Percentiles rank a stretch among this genome's conserved stretches.
These are phyloP conservation scores for Orchesellides sinensis DNA, from an alignment of 2,888 invertebrate genomes.

Conservation along the genomic window DNA sequence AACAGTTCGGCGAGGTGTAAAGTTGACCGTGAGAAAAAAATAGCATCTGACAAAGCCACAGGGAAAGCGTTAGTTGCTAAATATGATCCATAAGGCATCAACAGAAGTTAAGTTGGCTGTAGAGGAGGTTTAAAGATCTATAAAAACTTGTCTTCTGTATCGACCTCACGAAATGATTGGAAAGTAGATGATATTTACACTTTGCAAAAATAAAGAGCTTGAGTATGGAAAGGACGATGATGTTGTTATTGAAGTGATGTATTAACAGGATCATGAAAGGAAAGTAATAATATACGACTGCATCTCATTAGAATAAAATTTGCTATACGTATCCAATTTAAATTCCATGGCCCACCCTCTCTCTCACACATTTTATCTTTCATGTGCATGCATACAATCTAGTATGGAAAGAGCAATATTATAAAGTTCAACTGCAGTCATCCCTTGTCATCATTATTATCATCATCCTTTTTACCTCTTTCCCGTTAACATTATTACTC, in stretches of 20 bases:
- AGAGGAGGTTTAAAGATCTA: too few relatives aligned
- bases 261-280: slow-evolving; percentile 28
- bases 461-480: background rate
- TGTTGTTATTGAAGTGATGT: too few relatives aligned
- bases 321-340: slow-evolving; percentile 64
- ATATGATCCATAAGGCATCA: too few relatives aligned
- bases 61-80: too few relatives aligned
- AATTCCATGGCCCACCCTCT: slow-evolving; percentile 48
- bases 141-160: too few relatives aligned
- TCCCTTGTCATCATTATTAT: slow-evolving; percentile 49
- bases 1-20: background rate
- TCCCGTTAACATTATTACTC: slow-evolving; percentile 28
- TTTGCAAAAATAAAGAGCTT: background rate
- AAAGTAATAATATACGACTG: slow-evolving; percentile 60
- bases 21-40: background rate
- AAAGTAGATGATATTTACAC: too few relatives aligned
- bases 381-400: slow-evolving; percentile 1
- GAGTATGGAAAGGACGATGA: too few relatives aligned
- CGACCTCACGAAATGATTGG: too few relatives aligned
- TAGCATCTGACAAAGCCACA: background rate
- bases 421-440: slow-evolving; percentile 32
- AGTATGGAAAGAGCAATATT: slow-evolving; percentile 27
- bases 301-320: slow-evolving; percentile 65
- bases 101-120: too few relatives aligned
- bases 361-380: background rate